phyloP scores from a whole-genome alignment of 92 coral and sea anemone genomes.

The Phymanthus crucifer region DNA sequence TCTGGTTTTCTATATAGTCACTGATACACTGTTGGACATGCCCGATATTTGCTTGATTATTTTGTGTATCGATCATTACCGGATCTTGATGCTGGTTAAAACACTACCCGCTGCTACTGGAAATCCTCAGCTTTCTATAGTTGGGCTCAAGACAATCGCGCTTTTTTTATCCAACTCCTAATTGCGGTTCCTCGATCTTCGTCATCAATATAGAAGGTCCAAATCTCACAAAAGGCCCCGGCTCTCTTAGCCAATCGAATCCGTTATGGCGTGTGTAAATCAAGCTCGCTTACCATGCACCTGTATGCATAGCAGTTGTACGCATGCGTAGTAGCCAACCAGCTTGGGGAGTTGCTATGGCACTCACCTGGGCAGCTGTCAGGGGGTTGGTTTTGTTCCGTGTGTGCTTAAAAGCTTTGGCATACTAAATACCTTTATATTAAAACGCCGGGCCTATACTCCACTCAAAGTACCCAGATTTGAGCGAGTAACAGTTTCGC shows the following conservation, averaged over 20 bases:
- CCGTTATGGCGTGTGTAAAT: slow-evolving; percentile 28
- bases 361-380: slow-evolving; percentile 73
- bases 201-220: slow-evolving; percentile 14
- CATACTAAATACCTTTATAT: slow-evolving; percentile 65
- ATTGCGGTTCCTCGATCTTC: slow-evolving; percentile 5
- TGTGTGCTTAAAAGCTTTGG: slow-evolving; percentile 61
- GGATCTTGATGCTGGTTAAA: slow-evolving; percentile 5
- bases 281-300: slow-evolving; percentile 18
- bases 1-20: neutral
- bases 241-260: slow-evolving; percentile 29
- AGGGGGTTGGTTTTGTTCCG: slow-evolving; percentile 63
- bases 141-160: slow-evolving; percentile 21
- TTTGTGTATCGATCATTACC: slow-evolving; percentile 9
- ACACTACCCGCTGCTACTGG: neutral
- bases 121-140: slow-evolving; percentile 18
- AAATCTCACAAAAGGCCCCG: slow-evolving; percentile 27
- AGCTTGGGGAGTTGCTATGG: slow-evolving; percentile 74
- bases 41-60: neutral
- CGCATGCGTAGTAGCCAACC: slow-evolving; percentile 47
- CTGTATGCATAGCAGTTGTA: slow-evolving; percentile 31
- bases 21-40: neutral
- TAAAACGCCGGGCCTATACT: slow-evolving; percentile 64
- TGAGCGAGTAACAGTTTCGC: slow-evolving; percentile 36
- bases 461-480: slow-evolving; percentile 59
- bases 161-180: slow-evolving; percentile 11